These are phyloP conservation scores for Drosophila mimica DNA, from an alignment of 2,888 invertebrate genomes.

Conservation along the genomic window DNA sequence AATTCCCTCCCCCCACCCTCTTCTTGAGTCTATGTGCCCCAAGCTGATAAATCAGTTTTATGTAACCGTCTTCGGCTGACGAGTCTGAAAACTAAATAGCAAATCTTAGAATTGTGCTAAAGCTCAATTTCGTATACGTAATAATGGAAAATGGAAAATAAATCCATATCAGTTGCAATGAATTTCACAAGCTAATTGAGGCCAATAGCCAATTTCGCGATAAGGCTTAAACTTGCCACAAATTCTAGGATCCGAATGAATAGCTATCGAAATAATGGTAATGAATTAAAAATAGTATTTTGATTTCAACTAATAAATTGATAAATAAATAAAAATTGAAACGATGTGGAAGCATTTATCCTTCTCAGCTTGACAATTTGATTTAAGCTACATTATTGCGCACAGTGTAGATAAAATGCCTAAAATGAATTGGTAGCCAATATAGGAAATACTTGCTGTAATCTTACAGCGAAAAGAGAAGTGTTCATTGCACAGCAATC, in stretches of 20 bases:
- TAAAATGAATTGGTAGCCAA: slow-evolving; percentile 20
- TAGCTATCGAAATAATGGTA: no score
- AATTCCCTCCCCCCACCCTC: background rate
- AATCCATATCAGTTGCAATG: background rate
- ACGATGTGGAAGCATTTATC: no score
- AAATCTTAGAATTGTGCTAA: background rate
- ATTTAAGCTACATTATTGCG: background rate
- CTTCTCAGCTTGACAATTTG: background rate
- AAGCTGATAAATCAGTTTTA: background rate
- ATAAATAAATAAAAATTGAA: no score
- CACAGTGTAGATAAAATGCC: slow-evolving; percentile 10
- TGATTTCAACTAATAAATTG: no score
- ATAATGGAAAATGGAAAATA: background rate
- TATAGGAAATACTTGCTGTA: slow-evolving; percentile 15
- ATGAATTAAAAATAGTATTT: no score
- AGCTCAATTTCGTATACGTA: background rate
- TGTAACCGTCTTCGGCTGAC: background rate
- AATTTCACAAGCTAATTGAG: background rate
- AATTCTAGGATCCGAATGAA: background rate
- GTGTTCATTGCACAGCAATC: slow-evolving; percentile 2
- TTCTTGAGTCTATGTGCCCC: background rate
- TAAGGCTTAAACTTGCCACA: background rate
- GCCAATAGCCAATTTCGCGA: background rate
- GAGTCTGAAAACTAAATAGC: background rate
- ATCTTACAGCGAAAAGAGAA: background rate